These are phyloP conservation scores for Atherinomorus stipes DNA, from an alignment of 2,113 vertebrate species.

Conservation along the genomic window DNA sequence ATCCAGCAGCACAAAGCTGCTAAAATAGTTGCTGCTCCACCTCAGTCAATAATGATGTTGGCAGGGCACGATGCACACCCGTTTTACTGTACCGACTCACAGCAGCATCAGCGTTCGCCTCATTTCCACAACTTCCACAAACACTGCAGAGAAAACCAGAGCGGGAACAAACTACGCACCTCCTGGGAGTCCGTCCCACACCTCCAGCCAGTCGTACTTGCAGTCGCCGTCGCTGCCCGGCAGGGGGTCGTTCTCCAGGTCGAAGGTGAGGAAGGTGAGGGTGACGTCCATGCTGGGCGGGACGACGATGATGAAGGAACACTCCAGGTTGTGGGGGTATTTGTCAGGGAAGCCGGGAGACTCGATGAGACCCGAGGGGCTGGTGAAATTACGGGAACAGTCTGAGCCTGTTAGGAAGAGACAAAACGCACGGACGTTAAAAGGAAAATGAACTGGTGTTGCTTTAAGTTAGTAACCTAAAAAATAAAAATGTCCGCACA, in stretches of 20 bases:
- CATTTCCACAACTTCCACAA: neutral
- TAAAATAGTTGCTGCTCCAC: slow-evolving; percentile 73
- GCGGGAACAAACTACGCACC: slow-evolving; percentile 76
- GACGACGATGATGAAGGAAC: slow-evolving; percentile 94
- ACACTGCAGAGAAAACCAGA: neutral
- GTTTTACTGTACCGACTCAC: slow-evolving; percentile 33
- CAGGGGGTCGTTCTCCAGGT: slow-evolving; percentile 96
- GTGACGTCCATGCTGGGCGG: slow-evolving; percentile 95
- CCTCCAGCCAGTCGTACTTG: slow-evolving; percentile 98
- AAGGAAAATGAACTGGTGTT: neutral
- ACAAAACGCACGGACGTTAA: neutral
- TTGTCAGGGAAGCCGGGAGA: slow-evolving; percentile 98
- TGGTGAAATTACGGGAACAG: slow-evolving; percentile 97
- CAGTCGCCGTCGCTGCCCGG: slow-evolving; percentile 93
- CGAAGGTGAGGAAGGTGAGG: slow-evolving; percentile 94
- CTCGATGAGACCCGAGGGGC: slow-evolving; percentile 90
- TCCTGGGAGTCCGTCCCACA: slow-evolving; percentile 97
- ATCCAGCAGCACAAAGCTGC: slow-evolving; percentile 72
- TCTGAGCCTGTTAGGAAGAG: slow-evolving; percentile 87
- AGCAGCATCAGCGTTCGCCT: neutral
- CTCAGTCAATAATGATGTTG: slow-evolving; percentile 75
- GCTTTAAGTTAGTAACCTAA: slow-evolving; percentile 1
- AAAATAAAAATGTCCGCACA: neutral
- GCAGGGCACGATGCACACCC: slow-evolving; percentile 29
- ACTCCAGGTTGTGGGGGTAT: slow-evolving; percentile 98